A percentile compares a stretch with the other conserved stretches of the same genome.
These are phyloP conservation scores for Leptopilina boulardi DNA, from an alignment of 1,140 invertebrate genomes.

Conservation along the genomic window DNA sequence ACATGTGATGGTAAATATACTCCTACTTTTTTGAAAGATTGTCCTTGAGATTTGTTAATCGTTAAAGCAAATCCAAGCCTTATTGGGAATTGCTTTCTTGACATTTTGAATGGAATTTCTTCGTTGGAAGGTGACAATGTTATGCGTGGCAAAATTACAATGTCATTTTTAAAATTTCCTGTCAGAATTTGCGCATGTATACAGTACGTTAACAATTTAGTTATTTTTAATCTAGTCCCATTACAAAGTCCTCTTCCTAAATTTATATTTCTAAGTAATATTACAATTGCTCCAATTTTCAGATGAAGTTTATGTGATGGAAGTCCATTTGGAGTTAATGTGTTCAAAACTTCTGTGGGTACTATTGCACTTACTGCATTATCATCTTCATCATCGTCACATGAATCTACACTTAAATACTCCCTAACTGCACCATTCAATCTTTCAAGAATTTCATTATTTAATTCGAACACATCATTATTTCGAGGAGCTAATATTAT, in stretches of 20 bases:
- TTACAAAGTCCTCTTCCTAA: slow-evolving; percentile 69
- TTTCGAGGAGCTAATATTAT: slow-evolving; percentile 36
- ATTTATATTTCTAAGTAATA: slow-evolving; percentile 66
- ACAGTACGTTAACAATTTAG: slow-evolving; percentile 65
- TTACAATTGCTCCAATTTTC: slow-evolving; percentile 37
- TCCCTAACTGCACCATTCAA: slow-evolving; percentile 5
- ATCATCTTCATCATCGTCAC: slow-evolving; percentile 10
- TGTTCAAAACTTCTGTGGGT: slow-evolving; percentile 35
- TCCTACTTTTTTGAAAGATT: too few relatives aligned
- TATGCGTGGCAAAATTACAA: too few relatives aligned
- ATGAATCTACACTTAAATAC: slow-evolving; percentile 34
- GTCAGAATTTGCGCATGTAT: slow-evolving; percentile 72
- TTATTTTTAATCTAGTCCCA: slow-evolving; percentile 68
- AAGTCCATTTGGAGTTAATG: slow-evolving; percentile 35
- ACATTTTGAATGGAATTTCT: too few relatives aligned
- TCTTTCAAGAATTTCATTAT: slow-evolving; percentile 33
- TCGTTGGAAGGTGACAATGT: too few relatives aligned
- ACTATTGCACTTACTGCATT: slow-evolving; percentile 19
- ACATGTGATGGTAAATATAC: too few relatives aligned
- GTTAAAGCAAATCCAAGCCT: too few relatives aligned
- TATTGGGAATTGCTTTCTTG: too few relatives aligned
- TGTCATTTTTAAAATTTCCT: too few relatives aligned
- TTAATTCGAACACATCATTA: too few relatives aligned
- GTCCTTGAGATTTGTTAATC: too few relatives aligned
- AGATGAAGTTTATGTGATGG: slow-evolving; percentile 38